These are phyloP conservation scores for Plecotus auritus DNA, from an alignment of 2,113 vertebrate genomes.

Conservation along the genomic window DNA sequence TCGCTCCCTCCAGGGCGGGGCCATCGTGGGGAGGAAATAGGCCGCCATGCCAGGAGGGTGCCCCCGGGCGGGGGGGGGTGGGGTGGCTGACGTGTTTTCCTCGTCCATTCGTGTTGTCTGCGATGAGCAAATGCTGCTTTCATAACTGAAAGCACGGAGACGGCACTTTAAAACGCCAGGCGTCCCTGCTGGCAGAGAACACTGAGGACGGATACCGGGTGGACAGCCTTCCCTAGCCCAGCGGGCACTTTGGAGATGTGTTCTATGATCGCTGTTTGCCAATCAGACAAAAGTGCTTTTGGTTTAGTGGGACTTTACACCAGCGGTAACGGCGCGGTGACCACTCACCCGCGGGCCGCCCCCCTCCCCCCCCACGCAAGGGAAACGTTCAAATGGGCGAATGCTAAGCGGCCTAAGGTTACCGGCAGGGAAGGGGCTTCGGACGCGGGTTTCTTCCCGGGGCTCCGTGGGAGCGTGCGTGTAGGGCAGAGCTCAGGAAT, in stretches of 20 bases:
- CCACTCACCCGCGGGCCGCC: neutral
- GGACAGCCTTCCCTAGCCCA: neutral
- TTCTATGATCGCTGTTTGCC: neutral
- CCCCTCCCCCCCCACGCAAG: neutral
- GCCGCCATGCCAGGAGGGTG: neutral
- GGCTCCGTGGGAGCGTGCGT: neutral
- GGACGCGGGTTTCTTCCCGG: neutral
- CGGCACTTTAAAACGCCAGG: neutral
- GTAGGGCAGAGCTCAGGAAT: neutral
- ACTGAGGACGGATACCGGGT: neutral
- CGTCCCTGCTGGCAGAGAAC: neutral
- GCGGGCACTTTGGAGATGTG: slow-evolving; percentile 8
- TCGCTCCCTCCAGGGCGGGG: neutral
- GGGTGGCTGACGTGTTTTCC: neutral
- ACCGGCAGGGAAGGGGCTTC: neutral
- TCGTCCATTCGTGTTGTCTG: neutral
- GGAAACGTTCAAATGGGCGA: neutral
- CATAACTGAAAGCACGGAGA: neutral
- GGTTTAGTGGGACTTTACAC: neutral
- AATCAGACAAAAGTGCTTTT: neutral
- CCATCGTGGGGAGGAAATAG: neutral
- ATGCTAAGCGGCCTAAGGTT: neutral
- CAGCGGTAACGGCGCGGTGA: neutral
- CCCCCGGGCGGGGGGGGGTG: neutral
- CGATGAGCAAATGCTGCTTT: neutral